Conservation (phyloP, 2,888 invertebrate genomes). For the Lithodes maja region DNA sequence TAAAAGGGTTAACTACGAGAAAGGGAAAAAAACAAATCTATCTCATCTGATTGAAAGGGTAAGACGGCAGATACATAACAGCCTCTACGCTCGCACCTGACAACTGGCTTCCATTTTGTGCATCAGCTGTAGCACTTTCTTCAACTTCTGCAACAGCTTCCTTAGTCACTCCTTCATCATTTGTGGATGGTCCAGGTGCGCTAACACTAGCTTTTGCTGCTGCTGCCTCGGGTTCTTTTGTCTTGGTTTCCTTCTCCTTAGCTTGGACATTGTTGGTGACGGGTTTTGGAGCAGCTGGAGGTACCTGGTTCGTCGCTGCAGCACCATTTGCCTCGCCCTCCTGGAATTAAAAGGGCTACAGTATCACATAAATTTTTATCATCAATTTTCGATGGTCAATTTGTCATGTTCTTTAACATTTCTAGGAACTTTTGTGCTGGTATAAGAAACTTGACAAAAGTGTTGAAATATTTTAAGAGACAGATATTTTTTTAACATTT, state of each 20-base stretch:
- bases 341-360: background rate
- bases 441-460: too few species aligned
- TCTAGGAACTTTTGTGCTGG: too few species aligned
- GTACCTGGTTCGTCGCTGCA: background rate
- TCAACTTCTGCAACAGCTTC: background rate
- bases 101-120: background rate
- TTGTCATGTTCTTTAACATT: too few species aligned
- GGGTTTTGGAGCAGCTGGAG: background rate
- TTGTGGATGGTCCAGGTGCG: background rate
- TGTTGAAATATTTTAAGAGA: too few species aligned
- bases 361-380: background rate
- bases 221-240: background rate
- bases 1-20: too few species aligned
- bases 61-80: background rate
- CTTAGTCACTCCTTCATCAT: background rate
- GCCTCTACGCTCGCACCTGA: background rate
- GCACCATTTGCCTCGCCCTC: background rate
- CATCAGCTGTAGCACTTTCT: background rate
- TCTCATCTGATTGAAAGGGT: too few species aligned
- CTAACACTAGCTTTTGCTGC: background rate
- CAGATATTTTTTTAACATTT: too few species aligned
- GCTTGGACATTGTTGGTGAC: background rate
- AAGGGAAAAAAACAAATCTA: too few species aligned
- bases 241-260: background rate
- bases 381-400: too few species aligned